Evolutionary conservation across 2,113 vertebrate genomes (phyloP).

Genomic region (Rhynchopsitta pachyrhyncha): DNA sequence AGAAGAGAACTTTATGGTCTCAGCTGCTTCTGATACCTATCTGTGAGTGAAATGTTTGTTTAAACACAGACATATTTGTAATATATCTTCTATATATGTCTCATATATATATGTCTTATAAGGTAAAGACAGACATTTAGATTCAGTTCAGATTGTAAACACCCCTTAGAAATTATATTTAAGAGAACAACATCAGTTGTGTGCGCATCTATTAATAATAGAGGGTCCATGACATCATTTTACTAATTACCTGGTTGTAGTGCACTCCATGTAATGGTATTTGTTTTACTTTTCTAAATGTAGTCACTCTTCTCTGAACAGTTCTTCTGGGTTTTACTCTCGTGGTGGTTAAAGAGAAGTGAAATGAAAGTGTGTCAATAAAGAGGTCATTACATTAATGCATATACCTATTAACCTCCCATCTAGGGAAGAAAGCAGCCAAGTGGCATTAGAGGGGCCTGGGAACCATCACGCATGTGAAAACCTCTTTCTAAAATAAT

Average conservation of each 20-base stretch:
- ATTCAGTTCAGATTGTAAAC: not conserved
- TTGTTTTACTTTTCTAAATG: conserved; percentile 60
- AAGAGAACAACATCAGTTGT: not conserved
- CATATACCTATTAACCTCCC: conserved; percentile 54
- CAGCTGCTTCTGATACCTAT: not conserved
- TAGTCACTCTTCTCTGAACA: conserved; percentile 63
- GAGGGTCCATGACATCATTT: conserved; percentile 42
- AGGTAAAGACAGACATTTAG: not conserved
- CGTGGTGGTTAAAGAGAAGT: conserved; percentile 47
- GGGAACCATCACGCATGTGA: not conserved
- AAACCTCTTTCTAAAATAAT: not conserved
- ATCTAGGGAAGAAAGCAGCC: not conserved
- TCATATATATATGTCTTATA: not conserved
- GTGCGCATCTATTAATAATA: not conserved
- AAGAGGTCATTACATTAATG: conserved; percentile 52
- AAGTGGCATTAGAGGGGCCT: not conserved
- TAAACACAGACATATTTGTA: not conserved
- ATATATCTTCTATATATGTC: not conserved
- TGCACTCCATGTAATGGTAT: conserved; percentile 1
- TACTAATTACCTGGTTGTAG: conserved; percentile 32
- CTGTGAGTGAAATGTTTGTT: not conserved
- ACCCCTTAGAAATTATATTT: not conserved
- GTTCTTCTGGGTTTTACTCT: conserved; percentile 60
- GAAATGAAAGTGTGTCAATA: conserved; percentile 55
- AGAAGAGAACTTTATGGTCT: not conserved